Percentiles rank a stretch among this genome's conserved stretches.
phyloP scores from a whole-genome alignment of 2,113 vertebrate genomes.

The Anolis carolinensis region DNA sequence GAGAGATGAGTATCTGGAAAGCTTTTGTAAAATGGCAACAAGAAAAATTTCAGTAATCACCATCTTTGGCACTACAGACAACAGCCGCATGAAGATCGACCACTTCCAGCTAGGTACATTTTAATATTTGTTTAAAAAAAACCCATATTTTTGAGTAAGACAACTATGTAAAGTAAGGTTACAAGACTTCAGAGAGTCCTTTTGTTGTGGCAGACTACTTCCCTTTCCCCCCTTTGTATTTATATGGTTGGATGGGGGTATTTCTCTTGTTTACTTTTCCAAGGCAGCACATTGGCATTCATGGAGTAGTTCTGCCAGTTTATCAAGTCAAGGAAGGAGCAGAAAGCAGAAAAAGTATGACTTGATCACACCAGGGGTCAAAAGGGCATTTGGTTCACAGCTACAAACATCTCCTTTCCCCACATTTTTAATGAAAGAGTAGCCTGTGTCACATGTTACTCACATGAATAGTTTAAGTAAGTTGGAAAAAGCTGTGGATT shows the following conservation, averaged over 20 bases:
- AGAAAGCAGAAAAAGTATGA: slow-evolving; percentile 30
- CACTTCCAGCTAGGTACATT: slow-evolving; percentile 95
- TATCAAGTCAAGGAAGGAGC: slow-evolving; percentile 33
- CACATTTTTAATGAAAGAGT: neutral
- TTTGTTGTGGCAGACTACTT: slow-evolving; percentile 18
- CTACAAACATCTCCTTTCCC: neutral
- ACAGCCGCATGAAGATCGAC: slow-evolving; percentile 98
- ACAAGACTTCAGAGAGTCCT: slow-evolving; percentile 24
- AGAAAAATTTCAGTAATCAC: slow-evolving; percentile 94
- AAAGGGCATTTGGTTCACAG: slow-evolving; percentile 5
- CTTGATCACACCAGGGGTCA: neutral
- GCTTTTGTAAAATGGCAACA: slow-evolving; percentile 98
- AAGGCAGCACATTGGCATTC: slow-evolving; percentile 39
- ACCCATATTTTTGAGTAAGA: slow-evolving; percentile 30
- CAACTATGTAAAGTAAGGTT: slow-evolving; percentile 11
- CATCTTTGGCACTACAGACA: slow-evolving; percentile 90
- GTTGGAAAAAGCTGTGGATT: neutral
- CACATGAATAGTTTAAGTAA: neutral
- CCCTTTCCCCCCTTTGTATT: neutral
- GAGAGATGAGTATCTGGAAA: slow-evolving; percentile 94
- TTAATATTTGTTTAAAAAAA: slow-evolving; percentile 23
- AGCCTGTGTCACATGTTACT: neutral
- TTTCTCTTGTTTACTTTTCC: slow-evolving; percentile 46
- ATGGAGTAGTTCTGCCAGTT: slow-evolving; percentile 8
- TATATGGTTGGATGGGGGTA: slow-evolving; percentile 11